A percentile compares a stretch with the other conserved stretches of the same genome.
phyloP scores from a whole-genome alignment of 2,797 vertebrate species.

The Amblyopsis hoosieri region DNA sequence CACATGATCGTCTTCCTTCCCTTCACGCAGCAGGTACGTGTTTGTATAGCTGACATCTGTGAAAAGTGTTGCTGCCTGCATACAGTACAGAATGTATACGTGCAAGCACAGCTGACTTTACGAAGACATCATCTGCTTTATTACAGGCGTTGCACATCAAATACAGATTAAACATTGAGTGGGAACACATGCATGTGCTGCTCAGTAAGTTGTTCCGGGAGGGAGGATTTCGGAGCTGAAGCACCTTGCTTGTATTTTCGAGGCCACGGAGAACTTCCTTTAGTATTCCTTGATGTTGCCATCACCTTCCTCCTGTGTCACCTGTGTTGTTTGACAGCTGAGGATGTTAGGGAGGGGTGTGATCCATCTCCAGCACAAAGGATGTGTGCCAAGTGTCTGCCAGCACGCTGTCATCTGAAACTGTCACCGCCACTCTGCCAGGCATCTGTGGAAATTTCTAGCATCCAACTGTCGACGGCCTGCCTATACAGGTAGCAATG shows the following conservation, averaged over 20 bases:
- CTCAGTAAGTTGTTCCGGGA: neutral
- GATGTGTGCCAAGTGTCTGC: neutral
- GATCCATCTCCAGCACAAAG: constrained; percentile 1
- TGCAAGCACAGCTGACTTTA: too few species aligned
- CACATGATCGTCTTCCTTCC: too few species aligned
- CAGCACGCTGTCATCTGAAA: neutral
- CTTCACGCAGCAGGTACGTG: too few species aligned
- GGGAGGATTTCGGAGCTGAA: too few species aligned
- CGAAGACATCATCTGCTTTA: neutral
- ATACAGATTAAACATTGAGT: neutral
- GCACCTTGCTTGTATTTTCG: too few species aligned
- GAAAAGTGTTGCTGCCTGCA: too few species aligned
- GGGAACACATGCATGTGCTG: neutral
- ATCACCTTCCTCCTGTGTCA: constrained; percentile 10
- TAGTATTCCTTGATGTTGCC: neutral
- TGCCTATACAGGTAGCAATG: neutral
- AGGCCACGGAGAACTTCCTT: too few species aligned
- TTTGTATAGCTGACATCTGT: too few species aligned
- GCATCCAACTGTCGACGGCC: neutral
- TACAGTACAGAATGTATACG: too few species aligned
- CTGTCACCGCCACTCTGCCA: neutral
- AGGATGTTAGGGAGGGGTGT: neutral
- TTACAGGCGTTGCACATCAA: neutral
- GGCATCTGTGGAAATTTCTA: neutral
- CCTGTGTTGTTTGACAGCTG: constrained; percentile 4